Evolutionary conservation across 2,888 invertebrate genomes (phyloP).

Genomic region (Caenorhabditis imperialis): DNA sequence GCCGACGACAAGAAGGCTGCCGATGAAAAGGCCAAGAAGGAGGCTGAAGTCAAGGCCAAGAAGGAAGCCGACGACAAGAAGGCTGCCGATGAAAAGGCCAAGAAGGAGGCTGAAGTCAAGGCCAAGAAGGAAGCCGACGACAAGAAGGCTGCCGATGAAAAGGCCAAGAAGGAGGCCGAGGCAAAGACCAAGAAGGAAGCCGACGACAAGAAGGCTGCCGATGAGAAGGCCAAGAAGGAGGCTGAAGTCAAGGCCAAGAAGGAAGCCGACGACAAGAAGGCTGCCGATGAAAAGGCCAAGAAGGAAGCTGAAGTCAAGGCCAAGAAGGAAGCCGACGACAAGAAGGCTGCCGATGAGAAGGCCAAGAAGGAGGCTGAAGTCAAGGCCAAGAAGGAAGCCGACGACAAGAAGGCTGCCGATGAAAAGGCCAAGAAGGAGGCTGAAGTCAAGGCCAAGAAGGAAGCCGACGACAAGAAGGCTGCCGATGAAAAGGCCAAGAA

Average conservation of each 20-base stretch:
- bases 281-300: conserved; percentile 3
- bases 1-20: conserved; percentile 17
- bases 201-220: conserved; percentile 15
- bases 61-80: conserved; percentile 23
- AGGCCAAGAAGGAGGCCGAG: conserved; percentile 3
- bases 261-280: conserved; percentile 7
- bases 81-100: conserved; percentile 3
- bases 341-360: conserved; percentile 10
- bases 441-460: conserved; percentile 10
- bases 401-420: neutral
- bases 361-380: conserved; percentile 3
- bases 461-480: conserved; percentile 17
- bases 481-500: conserved; percentile 6
- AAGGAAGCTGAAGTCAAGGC: conserved; percentile 10
- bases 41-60: conserved; percentile 4
- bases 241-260: conserved; percentile 7
- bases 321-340: conserved; percentile 15
- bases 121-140: conserved; percentile 17
- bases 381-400: conserved; percentile 11
- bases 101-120: conserved; percentile 8
- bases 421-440: conserved; percentile 6
- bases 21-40: conserved; percentile 9
- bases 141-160: conserved; percentile 5
- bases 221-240: conserved; percentile 8
- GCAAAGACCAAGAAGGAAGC: conserved; percentile 9